Percentiles rank a stretch among this genome's conserved stretches.
Evolutionary conservation across 1,140 invertebrate genomes (phyloP).

Genomic region (Drosophila watanabei): DNA sequence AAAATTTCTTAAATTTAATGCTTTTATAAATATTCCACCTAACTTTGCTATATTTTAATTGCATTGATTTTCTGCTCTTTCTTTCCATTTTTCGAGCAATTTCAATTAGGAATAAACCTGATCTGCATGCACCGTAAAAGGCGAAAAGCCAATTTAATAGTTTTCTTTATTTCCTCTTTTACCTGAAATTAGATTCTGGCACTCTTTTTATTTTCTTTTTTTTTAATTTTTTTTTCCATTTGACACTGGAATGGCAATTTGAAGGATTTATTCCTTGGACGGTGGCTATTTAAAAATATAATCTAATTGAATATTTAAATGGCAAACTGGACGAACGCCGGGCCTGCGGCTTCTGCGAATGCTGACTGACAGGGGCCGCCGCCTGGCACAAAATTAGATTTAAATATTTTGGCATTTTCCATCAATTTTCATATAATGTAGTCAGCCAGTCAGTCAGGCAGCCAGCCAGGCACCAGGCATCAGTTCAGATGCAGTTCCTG

Average conservation of each 20-base stretch:
- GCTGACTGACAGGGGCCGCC: slow-evolving; percentile 22
- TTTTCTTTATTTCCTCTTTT: slow-evolving; percentile 12
- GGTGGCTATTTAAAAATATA: slow-evolving; percentile 49
- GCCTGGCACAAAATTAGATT: slow-evolving; percentile 68
- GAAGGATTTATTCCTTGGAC: slow-evolving; percentile 4
- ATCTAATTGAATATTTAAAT: slow-evolving; percentile 81
- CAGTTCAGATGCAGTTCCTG: slow-evolving; percentile 30
- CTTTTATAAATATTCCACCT: background rate
- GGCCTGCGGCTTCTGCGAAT: slow-evolving; percentile 24
- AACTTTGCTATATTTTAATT: background rate
- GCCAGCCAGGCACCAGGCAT: slow-evolving; percentile 1
- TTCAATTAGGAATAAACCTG: slow-evolving; percentile 9
- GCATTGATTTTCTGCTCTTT: background rate
- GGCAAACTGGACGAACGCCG: slow-evolving; percentile 17
- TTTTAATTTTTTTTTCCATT: slow-evolving; percentile 7
- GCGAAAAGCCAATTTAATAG: slow-evolving; percentile 15
- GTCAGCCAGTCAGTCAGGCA: background rate
- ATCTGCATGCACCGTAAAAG: background rate
- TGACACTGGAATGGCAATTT: slow-evolving; percentile 8
- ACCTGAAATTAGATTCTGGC: background rate
- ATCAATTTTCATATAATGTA: slow-evolving; percentile 79
- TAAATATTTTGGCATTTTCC: slow-evolving; percentile 82
- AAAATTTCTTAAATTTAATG: background rate
- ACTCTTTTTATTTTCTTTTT: slow-evolving; percentile 6
- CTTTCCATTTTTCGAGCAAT: background rate